Evolutionary conservation across 2,113 vertebrate species (phyloP), one percentile per base, ranked within the genome.

Genomic region (Herpailurus yagouaroundi): DNA sequence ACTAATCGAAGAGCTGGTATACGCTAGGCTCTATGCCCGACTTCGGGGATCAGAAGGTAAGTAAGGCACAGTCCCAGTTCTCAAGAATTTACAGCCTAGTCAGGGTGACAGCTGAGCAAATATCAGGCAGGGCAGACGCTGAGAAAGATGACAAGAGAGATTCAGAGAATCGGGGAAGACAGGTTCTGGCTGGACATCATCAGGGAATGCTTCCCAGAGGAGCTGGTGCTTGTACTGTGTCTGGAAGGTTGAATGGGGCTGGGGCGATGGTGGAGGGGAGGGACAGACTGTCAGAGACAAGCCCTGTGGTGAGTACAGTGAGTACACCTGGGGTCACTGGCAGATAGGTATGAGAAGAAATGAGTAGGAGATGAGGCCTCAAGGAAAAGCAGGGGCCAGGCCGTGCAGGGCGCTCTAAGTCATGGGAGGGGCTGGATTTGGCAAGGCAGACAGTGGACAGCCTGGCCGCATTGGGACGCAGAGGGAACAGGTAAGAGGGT

Each of bases 11-110:
- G 38, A 33, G 8, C 60, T 33, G 13, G 33, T 45, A 9, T 48
- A 31, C 68, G 19, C 38, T 57, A 52, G 81, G 68, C 41, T 96
- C 16, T 50, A 18, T 83, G 48, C 52, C 60, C 79, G 73, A 68
- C 36, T 89, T 91, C 19, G n/a, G 73, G 33, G 66, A 88, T 86
- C 12, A 82, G 79, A 88, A 96, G n/a, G 33, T 81, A 80, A 95
- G 27, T 29, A 45, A 91, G 81, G 89, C 33, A 85, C 45, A 84
- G 27, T 8, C 48, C 50, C 29, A 48, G 16, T 74, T 66, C 66
- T 93, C 50, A 89, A 80, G 91, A 94, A 77, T 68, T 85, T 71
- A 48, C 4, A 31, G 38, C 77, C 69, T 83, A 29, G 41, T 66
- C 64, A 29, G 76, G n/a, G 21, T 48, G 80, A 69, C 18, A 36